Evolutionary conservation across 2,888 invertebrate species (phyloP).

Genomic region (Cephus pulcher): DNA sequence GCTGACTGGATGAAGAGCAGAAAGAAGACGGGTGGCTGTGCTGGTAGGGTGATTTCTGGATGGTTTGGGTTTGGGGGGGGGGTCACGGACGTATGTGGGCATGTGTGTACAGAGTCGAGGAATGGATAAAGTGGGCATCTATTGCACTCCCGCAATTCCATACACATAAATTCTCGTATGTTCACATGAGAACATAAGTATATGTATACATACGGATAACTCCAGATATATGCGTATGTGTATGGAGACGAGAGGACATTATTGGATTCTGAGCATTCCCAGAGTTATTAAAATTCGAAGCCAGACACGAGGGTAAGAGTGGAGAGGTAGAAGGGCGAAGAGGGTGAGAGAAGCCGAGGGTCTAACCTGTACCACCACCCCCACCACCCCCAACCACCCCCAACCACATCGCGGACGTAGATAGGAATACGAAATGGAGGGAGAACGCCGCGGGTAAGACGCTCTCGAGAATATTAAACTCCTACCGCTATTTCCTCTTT

Average conservation of each 20-base stretch:
- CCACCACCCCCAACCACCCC: constrained; percentile 18
- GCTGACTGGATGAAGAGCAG: constrained; percentile 26
- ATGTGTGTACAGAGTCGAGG: constrained; percentile 13
- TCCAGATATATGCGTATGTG: not conserved
- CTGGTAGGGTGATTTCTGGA: too few relatives aligned
- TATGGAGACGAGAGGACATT: constrained; percentile 53
- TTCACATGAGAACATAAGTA: not conserved
- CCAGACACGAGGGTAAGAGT: constrained; percentile 47
- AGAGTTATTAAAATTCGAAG: constrained; percentile 65
- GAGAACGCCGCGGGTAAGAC: constrained; percentile 34
- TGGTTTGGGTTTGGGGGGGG: too few relatives aligned
- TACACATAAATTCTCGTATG: not conserved
- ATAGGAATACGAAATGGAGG: constrained; percentile 17
- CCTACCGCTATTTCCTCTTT: constrained; percentile 23
- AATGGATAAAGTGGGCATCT: constrained; percentile 1
- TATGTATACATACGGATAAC: too few relatives aligned
- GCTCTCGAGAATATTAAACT: constrained; percentile 60
- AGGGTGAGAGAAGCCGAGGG: constrained; percentile 13
- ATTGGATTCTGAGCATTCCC: constrained; percentile 65
- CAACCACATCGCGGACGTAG: too few relatives aligned
- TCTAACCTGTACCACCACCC: constrained; percentile 10
- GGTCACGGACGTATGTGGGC: not conserved
- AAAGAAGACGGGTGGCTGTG: too few relatives aligned
- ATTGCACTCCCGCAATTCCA: not conserved
- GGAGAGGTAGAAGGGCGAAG: not conserved